Conservation (phyloP, 2,113 vertebrate genomes). For the Gymnocephalus cernua region DNA sequence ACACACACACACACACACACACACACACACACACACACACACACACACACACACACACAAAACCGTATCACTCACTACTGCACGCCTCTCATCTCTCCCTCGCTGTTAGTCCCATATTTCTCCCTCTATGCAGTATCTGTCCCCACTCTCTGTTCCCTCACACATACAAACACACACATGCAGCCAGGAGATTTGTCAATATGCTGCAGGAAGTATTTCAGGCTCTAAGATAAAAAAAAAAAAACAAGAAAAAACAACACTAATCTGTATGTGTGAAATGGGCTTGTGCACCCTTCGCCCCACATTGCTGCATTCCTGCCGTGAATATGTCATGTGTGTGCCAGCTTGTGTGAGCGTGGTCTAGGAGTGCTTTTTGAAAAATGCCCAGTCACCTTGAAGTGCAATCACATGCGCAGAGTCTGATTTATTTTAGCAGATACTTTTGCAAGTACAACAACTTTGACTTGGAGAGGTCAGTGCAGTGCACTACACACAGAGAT, state of each 20-base stretch:
- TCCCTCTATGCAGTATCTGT: slow-evolving; percentile 15
- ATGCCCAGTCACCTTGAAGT: slow-evolving; percentile 47
- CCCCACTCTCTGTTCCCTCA: slow-evolving; percentile 21
- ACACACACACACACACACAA: not conserved
- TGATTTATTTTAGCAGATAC: slow-evolving; percentile 48
- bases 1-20: not conserved
- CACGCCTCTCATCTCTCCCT: slow-evolving; percentile 31
- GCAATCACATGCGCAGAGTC: slow-evolving; percentile 20
- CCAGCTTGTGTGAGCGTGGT: slow-evolving; percentile 3
- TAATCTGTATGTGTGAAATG: slow-evolving; percentile 84
- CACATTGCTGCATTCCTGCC: slow-evolving; percentile 47
- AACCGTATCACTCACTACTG: slow-evolving; percentile 10
- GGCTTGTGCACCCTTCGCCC: slow-evolving; percentile 61
- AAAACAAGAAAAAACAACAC: slow-evolving; percentile 76
- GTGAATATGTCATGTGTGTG: slow-evolving; percentile 19
- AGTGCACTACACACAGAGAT: not conserved
- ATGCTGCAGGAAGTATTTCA: slow-evolving; percentile 70
- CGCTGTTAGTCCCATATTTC: slow-evolving; percentile 47
- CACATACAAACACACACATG: slow-evolving; percentile 35
- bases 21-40: slow-evolving; percentile 9
- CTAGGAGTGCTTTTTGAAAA: slow-evolving; percentile 41
- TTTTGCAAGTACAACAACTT: slow-evolving; percentile 49
- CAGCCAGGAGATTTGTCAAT: slow-evolving; percentile 58
- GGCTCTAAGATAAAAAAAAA: slow-evolving; percentile 57
- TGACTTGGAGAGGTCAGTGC: slow-evolving; percentile 34